These are phyloP conservation scores for Pterois miles DNA, from an alignment of 2,797 vertebrate genomes.

Conservation along the genomic window DNA sequence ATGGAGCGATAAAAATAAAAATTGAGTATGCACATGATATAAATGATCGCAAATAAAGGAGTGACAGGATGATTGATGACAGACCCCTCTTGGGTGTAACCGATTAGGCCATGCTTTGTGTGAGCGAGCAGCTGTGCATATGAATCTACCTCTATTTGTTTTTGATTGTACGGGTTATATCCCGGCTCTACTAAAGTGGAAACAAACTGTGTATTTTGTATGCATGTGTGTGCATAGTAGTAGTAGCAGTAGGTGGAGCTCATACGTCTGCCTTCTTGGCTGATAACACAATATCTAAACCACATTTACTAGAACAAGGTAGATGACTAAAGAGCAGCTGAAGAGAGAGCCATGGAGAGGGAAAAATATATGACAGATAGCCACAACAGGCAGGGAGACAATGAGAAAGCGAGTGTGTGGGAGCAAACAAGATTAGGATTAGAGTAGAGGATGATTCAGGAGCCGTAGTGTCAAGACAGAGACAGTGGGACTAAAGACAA, in stretches of 20 bases:
- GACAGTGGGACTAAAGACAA: constrained; percentile 51
- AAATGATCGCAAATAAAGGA: constrained; percentile 40
- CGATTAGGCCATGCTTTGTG: not conserved
- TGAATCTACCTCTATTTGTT: constrained; percentile 14
- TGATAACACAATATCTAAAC: not conserved
- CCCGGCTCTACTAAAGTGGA: not conserved
- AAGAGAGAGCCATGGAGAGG: not conserved
- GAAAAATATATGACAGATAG: constrained; percentile 4
- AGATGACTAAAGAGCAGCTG: not conserved
- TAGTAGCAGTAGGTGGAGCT: not conserved
- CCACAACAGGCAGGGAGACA: not conserved
- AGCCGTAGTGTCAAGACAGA: constrained; percentile 40
- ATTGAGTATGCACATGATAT: constrained; percentile 3
- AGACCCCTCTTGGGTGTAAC: constrained; percentile 13
- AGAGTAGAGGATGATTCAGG: constrained; percentile 48
- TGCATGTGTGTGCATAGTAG: not conserved
- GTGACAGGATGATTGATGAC: constrained; percentile 55
- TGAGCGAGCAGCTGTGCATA: constrained; percentile 7
- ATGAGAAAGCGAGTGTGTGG: constrained; percentile 15
- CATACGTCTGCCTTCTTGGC: not conserved
- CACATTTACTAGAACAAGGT: not conserved
- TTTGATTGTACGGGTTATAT: not conserved
- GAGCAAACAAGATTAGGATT: constrained; percentile 71
- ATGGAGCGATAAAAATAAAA: constrained; percentile 7
- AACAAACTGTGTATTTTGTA: not conserved